Evolutionary conservation across 2,888 invertebrate genomes (phyloP), one percentile per base, ranked within the genome.

Genomic region (Stomorhina lunata): DNA sequence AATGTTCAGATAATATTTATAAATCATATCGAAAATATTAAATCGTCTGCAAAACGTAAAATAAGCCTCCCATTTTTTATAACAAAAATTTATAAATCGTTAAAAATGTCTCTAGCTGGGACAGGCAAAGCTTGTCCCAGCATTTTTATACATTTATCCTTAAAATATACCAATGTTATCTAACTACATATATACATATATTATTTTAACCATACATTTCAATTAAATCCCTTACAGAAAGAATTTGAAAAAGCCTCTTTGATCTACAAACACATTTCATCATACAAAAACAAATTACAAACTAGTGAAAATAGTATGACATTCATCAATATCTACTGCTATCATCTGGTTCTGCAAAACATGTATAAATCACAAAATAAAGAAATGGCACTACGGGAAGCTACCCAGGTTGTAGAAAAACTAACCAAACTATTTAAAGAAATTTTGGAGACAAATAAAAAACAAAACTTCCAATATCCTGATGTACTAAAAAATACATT

Each of bases 261-360:
- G 37, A 75, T 89, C 22, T 88, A 87, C 53, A 77, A 71, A 0
- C 63, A 86, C 20, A 55, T 90, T 0, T 80, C 72, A 7, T 40
- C 61, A 0, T 84, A 86, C 43, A 27, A 61, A 4, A 85, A 84
- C 25, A 86, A 85, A 34, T 55, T 90, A 17, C 86, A 86, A 53
- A 84, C n/a, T 17, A 84, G 81, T n/a, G 22, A 71, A 0, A 86
- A 87, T 55, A 85, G 86, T 48, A 85, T 85, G 48, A 57, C 79
- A 1, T 85, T 84, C 29, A 45, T 89, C n/a, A 84, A 80, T 12
- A 86, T 88, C 1, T 88, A 87, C 27, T 73, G 86, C 0, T 84
- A 84, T 25, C 87, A 89, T 66, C 59, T 89, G 0, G 80, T 75
- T 2, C 27, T 85, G 57, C 88, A 86, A 61, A 84, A 69, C 20